Evolutionary conservation across 2,888 invertebrate species (phyloP).

Genomic region (Lordiphosa fenestrarum): DNA sequence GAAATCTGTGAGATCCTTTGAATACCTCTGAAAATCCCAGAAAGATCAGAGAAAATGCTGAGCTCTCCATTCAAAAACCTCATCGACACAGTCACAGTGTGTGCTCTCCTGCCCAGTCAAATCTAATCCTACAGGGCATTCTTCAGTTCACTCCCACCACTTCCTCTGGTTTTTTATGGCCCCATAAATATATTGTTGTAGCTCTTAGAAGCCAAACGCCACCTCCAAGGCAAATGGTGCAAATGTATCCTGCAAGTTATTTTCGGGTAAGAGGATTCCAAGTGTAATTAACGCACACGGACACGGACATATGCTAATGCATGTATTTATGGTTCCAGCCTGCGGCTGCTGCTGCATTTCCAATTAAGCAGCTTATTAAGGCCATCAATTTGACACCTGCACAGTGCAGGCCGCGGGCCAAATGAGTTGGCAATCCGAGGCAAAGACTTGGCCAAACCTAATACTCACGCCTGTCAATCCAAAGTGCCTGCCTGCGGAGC

Average conservation of each 20-base stretch:
- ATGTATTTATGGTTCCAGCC: constrained; percentile 30
- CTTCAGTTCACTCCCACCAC: neutral
- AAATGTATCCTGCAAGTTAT: neutral
- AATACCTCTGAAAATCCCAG: no score
- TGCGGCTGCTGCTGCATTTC: constrained; percentile 42
- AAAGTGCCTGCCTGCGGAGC: neutral
- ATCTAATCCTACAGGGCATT: no score
- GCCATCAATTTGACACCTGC: constrained; percentile 49
- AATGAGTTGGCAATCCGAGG: neutral
- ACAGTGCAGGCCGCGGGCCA: constrained; percentile 27
- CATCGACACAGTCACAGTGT: no score
- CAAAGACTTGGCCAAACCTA: constrained; percentile 13
- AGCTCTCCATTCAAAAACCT: no score
- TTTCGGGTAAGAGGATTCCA: constrained; percentile 5
- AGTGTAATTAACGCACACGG: constrained; percentile 24
- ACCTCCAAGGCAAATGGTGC: no score
- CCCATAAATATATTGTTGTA: constrained; percentile 33
- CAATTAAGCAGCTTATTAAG: constrained; percentile 65
- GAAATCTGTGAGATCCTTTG: no score
- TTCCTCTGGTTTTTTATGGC: constrained; percentile 39
- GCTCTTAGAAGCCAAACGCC: neutral
- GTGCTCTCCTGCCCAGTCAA: no score
- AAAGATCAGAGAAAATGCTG: no score
- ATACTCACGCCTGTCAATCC: constrained; percentile 2
- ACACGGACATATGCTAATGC: constrained; percentile 27